phyloP scores from a whole-genome alignment of 2,113 vertebrate genomes.

The Hystrix brachyura region DNA sequence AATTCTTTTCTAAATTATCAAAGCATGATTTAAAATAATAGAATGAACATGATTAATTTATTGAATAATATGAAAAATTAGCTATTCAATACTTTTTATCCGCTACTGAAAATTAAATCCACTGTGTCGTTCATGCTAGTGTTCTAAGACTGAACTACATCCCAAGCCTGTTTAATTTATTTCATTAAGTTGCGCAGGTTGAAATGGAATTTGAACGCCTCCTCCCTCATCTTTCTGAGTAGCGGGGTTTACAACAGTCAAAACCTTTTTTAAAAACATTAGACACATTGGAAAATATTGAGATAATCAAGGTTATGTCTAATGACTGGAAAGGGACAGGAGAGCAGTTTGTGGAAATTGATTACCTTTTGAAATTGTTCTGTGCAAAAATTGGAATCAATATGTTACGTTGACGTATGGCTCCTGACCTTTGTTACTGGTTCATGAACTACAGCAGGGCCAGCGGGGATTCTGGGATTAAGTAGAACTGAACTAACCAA shows the following conservation, averaged over 20 bases:
- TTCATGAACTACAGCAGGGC: background rate
- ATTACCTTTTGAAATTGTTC: conserved; percentile 78
- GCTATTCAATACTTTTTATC: background rate
- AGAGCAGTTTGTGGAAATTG: conserved; percentile 72
- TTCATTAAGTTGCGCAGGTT: background rate
- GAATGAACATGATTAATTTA: background rate
- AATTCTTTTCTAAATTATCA: background rate
- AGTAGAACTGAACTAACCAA: background rate
- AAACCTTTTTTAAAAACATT: conserved; percentile 51
- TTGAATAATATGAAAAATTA: background rate
- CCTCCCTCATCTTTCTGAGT: background rate
- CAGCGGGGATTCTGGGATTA: background rate
- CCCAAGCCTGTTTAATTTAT: too few relatives aligned
- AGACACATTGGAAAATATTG: background rate
- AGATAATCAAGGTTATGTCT: conserved; percentile 81
- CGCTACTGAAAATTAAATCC: background rate
- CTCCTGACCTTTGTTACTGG: background rate
- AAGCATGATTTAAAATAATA: background rate
- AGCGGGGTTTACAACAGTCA: background rate
- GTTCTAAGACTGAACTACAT: background rate
- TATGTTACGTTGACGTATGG: background rate
- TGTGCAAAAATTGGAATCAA: conserved; percentile 55
- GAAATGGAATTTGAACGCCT: background rate
- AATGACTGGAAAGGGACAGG: conserved; percentile 70
- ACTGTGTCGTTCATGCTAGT: background rate